These are phyloP conservation scores for Palaemon carinicauda DNA, from an alignment of 1,140 invertebrate species.

Conservation along the genomic window DNA sequence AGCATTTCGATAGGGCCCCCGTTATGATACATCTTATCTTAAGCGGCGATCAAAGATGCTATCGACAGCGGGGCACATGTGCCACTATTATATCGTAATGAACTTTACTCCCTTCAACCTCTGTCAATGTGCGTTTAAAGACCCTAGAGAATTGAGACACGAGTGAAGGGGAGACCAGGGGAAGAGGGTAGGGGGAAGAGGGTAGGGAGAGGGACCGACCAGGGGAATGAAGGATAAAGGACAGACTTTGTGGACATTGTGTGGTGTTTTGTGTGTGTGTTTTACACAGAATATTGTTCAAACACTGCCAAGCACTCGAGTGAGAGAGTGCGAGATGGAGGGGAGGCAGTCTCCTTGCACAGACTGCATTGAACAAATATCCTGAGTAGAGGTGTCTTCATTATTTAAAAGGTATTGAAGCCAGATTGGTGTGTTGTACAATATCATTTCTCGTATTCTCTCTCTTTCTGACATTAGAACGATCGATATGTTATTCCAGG, in stretches of 20 bases:
- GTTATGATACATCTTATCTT: neutral
- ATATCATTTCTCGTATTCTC: no score
- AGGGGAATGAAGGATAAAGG: neutral
- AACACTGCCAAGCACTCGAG: constrained; percentile 8
- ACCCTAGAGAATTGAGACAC: neutral
- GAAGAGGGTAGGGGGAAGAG: neutral
- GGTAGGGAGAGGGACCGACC: no score
- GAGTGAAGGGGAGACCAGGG: neutral
- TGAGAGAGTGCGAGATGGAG: neutral
- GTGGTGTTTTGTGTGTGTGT: constrained; percentile 29
- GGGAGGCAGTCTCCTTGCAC: no score
- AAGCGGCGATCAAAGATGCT: constrained; percentile 30
- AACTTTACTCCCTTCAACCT: constrained; percentile 40
- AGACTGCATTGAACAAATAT: no score
- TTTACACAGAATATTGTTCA: neutral
- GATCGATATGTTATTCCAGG: no score
- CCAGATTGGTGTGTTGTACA: no score
- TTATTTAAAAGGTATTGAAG: no score
- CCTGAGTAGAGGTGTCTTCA: no score
- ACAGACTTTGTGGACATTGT: constrained; percentile 33
- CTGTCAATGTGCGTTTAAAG: constrained; percentile 53
- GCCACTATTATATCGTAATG: constrained; percentile 48
- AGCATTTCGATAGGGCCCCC: neutral
- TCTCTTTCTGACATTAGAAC: no score
- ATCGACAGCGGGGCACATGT: constrained; percentile 37